A percentile compares a stretch with the other conserved stretches of the same genome.
These are phyloP conservation scores for Solea senegalensis DNA, from an alignment of 2,113 vertebrate genomes.

Conservation along the genomic window DNA sequence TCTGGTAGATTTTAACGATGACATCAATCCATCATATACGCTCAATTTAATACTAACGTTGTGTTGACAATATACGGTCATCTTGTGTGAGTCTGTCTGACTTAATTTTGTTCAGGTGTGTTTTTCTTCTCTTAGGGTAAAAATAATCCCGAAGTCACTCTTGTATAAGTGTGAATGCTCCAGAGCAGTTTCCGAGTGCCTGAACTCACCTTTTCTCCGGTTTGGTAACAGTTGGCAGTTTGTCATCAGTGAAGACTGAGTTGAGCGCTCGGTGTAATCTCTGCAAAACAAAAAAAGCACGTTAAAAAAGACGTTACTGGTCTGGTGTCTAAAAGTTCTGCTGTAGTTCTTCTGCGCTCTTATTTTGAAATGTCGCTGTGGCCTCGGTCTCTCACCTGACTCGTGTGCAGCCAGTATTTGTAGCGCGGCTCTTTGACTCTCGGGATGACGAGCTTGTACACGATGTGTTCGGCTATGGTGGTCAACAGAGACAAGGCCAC, in stretches of 20 bases:
- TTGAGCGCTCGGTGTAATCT: slow-evolving; percentile 95
- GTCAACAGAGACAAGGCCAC: slow-evolving; percentile 94
- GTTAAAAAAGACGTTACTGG: too few species aligned
- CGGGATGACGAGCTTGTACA: slow-evolving; percentile 91
- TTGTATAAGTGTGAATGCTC: too few species aligned
- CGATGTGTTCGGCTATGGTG: slow-evolving; percentile 91
- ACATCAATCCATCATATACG: too few species aligned
- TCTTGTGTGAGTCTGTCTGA: too few species aligned
- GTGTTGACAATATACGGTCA: too few species aligned
- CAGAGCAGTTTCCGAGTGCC: too few species aligned
- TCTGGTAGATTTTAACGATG: too few species aligned
- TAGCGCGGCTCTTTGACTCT: slow-evolving; percentile 90
- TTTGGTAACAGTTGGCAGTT: slow-evolving; percentile 85
- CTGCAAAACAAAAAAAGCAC: slow-evolving; percentile 76
- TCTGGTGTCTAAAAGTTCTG: neutral
- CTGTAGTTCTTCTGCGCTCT: neutral
- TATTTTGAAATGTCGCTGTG: neutral
- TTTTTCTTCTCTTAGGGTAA: too few species aligned
- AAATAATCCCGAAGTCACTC: too few species aligned
- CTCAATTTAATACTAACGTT: too few species aligned
- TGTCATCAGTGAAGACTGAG: slow-evolving; percentile 90
- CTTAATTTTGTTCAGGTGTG: too few species aligned
- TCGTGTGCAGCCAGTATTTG: slow-evolving; percentile 97
- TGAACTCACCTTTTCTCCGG: slow-evolving; percentile 88
- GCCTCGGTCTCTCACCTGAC: slow-evolving; percentile 83